phyloP scores from a whole-genome alignment of 2,113 vertebrate species.

The Emydura subglobosa region DNA sequence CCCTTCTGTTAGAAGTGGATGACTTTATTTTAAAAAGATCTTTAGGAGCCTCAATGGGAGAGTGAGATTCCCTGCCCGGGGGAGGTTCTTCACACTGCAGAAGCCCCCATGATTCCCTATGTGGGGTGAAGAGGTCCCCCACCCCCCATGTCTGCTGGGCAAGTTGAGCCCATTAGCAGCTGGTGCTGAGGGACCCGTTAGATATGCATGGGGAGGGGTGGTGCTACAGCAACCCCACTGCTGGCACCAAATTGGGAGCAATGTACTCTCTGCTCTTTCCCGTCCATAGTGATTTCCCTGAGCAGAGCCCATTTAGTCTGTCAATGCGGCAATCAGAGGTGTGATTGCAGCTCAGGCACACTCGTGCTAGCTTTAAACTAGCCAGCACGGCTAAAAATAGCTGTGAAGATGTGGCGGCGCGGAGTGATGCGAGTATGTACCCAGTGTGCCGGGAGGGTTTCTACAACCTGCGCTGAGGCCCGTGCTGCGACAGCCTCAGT shows the following conservation, averaged over 20 bases:
- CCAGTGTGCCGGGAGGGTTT: not conserved
- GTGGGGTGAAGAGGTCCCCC: not conserved
- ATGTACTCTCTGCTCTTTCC: too few species aligned
- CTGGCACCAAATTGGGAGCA: too few species aligned
- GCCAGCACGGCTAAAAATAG: not conserved
- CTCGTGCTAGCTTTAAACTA: not conserved
- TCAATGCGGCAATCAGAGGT: not conserved
- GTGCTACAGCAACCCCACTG: too few species aligned
- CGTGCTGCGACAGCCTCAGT: not conserved
- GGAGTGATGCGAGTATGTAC: not conserved
- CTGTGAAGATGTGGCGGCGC: not conserved
- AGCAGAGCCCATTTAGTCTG: not conserved
- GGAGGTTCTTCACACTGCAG: not conserved
- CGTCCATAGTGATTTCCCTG: too few species aligned
- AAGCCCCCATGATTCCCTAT: not conserved
- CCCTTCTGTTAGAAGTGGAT: not conserved
- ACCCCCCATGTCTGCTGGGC: not conserved
- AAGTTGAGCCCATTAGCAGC: not conserved
- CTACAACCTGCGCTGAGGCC: not conserved
- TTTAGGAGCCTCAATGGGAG: not conserved
- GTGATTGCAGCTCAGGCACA: not conserved
- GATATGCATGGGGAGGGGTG: accelerated
- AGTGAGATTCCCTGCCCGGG: not conserved
- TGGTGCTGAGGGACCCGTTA: not conserved
- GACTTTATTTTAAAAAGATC: not conserved